phyloP scores from a whole-genome alignment of 2,888 invertebrate species.

The Nasonovia ribisnigri region DNA sequence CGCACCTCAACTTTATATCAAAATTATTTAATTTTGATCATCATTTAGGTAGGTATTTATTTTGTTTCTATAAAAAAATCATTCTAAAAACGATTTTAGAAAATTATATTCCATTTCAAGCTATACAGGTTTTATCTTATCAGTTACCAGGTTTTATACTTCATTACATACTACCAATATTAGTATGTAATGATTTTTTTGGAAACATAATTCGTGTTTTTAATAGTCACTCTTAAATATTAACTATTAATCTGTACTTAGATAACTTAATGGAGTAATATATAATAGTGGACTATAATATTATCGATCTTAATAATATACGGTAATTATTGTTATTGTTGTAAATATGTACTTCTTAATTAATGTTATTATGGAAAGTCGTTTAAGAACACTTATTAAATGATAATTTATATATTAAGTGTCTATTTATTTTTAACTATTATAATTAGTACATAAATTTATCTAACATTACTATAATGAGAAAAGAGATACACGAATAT shows the following conservation, averaged over 20 bases:
- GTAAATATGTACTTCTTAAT: neutral
- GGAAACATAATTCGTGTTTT: neutral
- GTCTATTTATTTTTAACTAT: conserved; percentile 12
- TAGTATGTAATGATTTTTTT: neutral
- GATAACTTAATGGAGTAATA: neutral
- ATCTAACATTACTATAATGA: neutral
- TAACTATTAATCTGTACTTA: neutral
- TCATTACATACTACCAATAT: neutral
- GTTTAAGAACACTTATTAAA: neutral
- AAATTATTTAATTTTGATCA: neutral
- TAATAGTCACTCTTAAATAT: too few relatives aligned
- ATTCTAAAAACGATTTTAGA: neutral
- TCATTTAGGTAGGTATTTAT: neutral
- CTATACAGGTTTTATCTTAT: neutral
- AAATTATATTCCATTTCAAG: neutral
- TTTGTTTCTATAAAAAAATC: neutral
- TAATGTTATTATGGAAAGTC: neutral
- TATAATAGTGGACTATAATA: too few relatives aligned
- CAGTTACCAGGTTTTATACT: neutral
- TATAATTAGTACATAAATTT: neutral
- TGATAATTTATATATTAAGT: neutral
- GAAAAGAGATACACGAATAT: conserved; percentile 4
- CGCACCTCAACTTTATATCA: neutral
- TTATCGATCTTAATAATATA: neutral
- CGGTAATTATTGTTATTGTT: conserved; percentile 4